Evolutionary conservation across 2,888 invertebrate genomes (phyloP), one percentile per base, ranked within the genome.

Genomic region (Lasiommata megera): DNA sequence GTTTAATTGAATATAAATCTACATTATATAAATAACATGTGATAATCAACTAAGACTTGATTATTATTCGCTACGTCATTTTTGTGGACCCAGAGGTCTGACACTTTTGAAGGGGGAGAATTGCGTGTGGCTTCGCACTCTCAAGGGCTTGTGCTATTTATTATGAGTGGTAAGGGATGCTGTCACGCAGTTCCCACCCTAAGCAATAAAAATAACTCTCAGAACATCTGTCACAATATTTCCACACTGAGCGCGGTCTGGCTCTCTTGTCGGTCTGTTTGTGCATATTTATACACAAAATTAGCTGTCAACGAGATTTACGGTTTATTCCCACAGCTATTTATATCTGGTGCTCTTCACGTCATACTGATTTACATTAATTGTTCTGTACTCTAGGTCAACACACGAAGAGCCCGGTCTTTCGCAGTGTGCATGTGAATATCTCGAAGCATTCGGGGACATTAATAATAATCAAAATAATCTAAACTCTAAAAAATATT

Each of bases 151-250:
- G 11, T 11, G 34, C 31, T 46, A 9, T 9, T 46, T 9, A 29
- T 16, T 9, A 6, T 9, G 12, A 43, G 62, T 48, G 53, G 23
- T 41, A 17, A 53, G 60, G 56, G 61, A 55, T 56, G 57, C 46
- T 28, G 11, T 16, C 14, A 46, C 16, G 0, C 12, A 16, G 38
- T 41, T 52, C 52, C 12, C 41, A 44, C 44, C 60, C 60, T 51
- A 34, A 43, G n/a, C 51, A 54, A 59, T 61, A 63, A 63, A 80
- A 83, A 82, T 81, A 83, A 79, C 80, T 79, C 58, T 58, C 61
- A 59, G 61, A 75, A 69, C 84, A 83, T 82, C 83, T 84, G 83
- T 82, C 81, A 78, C 78, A 79, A 79, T 75, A 79, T 72, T 69
- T 63, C 67, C 59, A 56, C 47, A 58, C 53, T 62, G 31, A 52